Evolutionary conservation across 2,113 vertebrate genomes (phyloP).

Genomic region (Acanthochromis polyacanthus): DNA sequence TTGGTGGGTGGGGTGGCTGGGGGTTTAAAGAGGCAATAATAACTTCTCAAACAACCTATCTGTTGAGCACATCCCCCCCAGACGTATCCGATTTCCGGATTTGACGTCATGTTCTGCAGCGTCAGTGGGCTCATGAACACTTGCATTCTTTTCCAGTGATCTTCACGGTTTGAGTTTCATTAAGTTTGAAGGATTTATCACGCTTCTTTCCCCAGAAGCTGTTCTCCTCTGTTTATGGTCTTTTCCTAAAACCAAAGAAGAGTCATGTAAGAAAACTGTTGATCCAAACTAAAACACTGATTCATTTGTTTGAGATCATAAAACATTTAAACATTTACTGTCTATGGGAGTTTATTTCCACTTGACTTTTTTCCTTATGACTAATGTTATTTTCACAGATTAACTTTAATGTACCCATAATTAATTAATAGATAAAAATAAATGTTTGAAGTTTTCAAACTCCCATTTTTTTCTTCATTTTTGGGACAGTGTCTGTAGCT

Average conservation of each 20-base stretch:
- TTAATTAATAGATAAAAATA: too few species aligned
- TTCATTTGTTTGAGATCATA: too few species aligned
- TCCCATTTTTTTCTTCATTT: too few species aligned
- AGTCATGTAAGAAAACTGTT: background rate
- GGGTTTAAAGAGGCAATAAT: background rate
- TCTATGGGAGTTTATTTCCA: too few species aligned
- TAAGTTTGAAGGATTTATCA: background rate
- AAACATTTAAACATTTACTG: too few species aligned
- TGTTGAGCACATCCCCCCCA: conserved; percentile 17
- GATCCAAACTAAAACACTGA: too few species aligned
- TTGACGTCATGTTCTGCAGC: conserved; percentile 25
- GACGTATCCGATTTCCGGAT: conserved; percentile 34
- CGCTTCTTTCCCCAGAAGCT: background rate
- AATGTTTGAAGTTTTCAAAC: too few species aligned
- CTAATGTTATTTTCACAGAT: too few species aligned
- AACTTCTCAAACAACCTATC: conserved; percentile 30
- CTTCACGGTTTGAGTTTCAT: too few species aligned
- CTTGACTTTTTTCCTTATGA: too few species aligned
- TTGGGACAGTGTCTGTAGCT: background rate
- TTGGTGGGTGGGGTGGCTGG: too few species aligned
- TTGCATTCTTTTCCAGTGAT: conserved; percentile 1
- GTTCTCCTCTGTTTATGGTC: background rate
- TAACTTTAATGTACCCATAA: too few species aligned
- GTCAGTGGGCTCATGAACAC: background rate
- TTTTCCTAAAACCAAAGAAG: background rate